Percentiles rank a stretch among this genome's conserved stretches.
These are phyloP conservation scores for Notolepis coatsorum DNA, from an alignment of 2,797 vertebrate genomes.

Conservation along the genomic window DNA sequence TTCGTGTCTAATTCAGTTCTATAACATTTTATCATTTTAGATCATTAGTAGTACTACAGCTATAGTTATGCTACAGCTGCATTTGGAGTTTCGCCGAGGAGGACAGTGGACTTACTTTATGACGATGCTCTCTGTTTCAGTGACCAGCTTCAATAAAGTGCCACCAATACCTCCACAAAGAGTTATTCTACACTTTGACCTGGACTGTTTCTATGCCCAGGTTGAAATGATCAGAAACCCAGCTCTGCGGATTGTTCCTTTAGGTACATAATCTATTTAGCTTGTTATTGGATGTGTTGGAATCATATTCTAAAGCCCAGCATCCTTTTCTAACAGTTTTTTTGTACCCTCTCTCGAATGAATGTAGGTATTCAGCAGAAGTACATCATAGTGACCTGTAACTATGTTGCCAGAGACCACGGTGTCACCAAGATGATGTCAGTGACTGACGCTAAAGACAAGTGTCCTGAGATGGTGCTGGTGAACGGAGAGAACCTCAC, in stretches of 20 bases:
- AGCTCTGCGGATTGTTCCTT: conserved; percentile 83
- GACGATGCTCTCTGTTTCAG: conserved; percentile 36
- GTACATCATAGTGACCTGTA: conserved; percentile 89
- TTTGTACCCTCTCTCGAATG: too few relatives aligned
- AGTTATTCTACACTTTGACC: conserved; percentile 89
- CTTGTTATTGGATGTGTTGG: too few relatives aligned
- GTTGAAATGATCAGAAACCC: conserved; percentile 94
- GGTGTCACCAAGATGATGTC: conserved; percentile 89
- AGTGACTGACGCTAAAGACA: conserved; percentile 85
- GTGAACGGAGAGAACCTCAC: conserved; percentile 94
- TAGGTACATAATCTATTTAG: conserved; percentile 76
- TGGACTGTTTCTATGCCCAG: conserved; percentile 96
- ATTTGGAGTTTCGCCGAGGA: not conserved
- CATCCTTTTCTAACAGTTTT: conserved; percentile 11
- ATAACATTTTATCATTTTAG: too few relatives aligned
- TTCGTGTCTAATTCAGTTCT: too few relatives aligned
- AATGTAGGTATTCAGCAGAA: conserved; percentile 90
- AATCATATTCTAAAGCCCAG: not conserved
- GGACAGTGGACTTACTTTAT: not conserved
- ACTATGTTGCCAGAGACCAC: conserved; percentile 88
- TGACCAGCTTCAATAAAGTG: conserved; percentile 6
- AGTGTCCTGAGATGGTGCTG: conserved; percentile 88
- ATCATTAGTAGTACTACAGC: too few relatives aligned
- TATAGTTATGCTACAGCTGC: too few relatives aligned
- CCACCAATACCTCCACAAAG: conserved; percentile 34